Conservation (phyloP, 2,888 invertebrate species). For the Drosophila diplacantha region DNA sequence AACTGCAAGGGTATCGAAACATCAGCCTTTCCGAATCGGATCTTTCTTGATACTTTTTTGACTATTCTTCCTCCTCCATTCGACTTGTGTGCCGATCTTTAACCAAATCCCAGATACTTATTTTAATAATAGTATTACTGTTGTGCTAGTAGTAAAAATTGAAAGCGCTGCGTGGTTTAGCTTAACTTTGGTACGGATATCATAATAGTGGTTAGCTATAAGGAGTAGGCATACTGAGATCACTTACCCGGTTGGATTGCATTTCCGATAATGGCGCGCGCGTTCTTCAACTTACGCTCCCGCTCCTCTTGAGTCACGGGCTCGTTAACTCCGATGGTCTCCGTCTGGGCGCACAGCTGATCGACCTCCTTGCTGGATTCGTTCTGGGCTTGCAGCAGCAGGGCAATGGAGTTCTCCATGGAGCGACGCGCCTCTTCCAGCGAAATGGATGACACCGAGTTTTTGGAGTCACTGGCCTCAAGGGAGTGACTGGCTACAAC, state of each 20-base stretch:
- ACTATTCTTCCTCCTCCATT: background rate
- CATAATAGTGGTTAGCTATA: slow-evolving; percentile 6
- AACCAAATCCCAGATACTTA: slow-evolving; percentile 35
- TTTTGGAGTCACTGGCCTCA: slow-evolving; percentile 80
- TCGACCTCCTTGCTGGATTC: slow-evolving; percentile 77
- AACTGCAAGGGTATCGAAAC: background rate
- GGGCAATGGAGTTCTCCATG: slow-evolving; percentile 83
- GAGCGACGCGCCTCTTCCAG: slow-evolving; percentile 80
- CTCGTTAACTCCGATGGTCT: slow-evolving; percentile 75
- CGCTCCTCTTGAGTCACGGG: slow-evolving; percentile 74
- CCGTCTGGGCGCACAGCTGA: slow-evolving; percentile 77
- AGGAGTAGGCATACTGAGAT: slow-evolving; percentile 13
- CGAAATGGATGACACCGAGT: slow-evolving; percentile 79
- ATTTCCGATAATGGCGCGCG: slow-evolving; percentile 85
- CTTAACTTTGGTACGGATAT: slow-evolving; percentile 48
- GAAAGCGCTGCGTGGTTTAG: slow-evolving; percentile 65
- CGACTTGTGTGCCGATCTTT: slow-evolving; percentile 10
- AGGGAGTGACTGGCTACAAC: slow-evolving; percentile 40
- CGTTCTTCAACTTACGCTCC: slow-evolving; percentile 82
- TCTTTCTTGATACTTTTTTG: background rate
- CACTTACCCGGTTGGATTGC: slow-evolving; percentile 80
- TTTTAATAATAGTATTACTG: slow-evolving; percentile 30
- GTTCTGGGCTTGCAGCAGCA: slow-evolving; percentile 79
- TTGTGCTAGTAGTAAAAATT: slow-evolving; percentile 68
- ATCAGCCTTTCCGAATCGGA: background rate